Percentiles rank a stretch among this genome's conserved stretches.
Conservation (phyloP, 2,888 invertebrate genomes). For the Exephanes ischioxanthus region DNA sequence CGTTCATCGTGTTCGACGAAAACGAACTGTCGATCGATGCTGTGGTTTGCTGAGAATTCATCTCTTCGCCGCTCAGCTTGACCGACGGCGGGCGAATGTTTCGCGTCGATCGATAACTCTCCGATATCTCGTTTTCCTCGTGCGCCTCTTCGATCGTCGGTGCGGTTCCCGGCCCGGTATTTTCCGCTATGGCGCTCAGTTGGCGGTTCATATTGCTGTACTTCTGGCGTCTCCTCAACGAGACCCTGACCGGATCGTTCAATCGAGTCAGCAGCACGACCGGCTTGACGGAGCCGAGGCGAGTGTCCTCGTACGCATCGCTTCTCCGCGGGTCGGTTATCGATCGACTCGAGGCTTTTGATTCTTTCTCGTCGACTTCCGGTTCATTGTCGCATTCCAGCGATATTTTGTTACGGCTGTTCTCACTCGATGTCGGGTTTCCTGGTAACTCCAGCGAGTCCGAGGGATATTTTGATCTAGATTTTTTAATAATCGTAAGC, state of each 20-base stretch:
- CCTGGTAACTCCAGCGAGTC: background rate
- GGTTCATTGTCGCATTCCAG: background rate
- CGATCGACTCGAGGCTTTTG: background rate
- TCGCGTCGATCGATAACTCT: background rate
- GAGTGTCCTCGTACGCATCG: background rate
- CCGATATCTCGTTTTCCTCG: background rate
- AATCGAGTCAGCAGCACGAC: slow-evolving; percentile 70
- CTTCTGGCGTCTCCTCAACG: slow-evolving; percentile 68
- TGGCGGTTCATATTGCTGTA: slow-evolving; percentile 68
- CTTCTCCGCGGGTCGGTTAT: background rate
- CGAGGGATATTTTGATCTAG: background rate
- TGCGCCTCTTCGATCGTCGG: slow-evolving; percentile 3
- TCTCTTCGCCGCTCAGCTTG: background rate
- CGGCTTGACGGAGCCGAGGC: slow-evolving; percentile 36
- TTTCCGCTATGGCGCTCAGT: slow-evolving; percentile 64
- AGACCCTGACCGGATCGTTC: slow-evolving; percentile 73
- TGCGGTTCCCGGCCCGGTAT: background rate
- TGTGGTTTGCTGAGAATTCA: background rate
- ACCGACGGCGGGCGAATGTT: background rate
- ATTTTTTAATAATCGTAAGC: no score
- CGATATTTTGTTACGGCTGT: background rate
- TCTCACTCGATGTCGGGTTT: background rate
- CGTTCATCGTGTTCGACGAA: slow-evolving; percentile 6
- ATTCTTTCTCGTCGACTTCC: background rate
- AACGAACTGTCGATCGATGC: background rate